A percentile compares a stretch with the other conserved stretches of the same genome.
Conservation (phyloP, 2,113 vertebrate genomes). For the Octodon degus region DNA sequence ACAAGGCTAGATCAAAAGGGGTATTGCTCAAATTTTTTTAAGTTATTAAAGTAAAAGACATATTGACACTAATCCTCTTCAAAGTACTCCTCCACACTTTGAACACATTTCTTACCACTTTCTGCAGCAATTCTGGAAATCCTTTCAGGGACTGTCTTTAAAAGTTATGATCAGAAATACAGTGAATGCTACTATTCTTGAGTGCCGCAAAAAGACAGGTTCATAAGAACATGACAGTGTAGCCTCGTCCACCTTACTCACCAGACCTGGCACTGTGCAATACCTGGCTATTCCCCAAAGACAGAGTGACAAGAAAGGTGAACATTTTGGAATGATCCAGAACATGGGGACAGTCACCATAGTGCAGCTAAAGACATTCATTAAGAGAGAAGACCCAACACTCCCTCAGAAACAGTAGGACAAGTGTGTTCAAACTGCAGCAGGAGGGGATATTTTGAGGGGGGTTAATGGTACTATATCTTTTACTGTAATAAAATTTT, state of each 20-base stretch:
- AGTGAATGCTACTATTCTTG: neutral
- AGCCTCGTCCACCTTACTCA: neutral
- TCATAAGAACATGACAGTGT: neutral
- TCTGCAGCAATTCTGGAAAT: neutral
- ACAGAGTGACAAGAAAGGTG: neutral
- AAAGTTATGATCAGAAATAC: neutral
- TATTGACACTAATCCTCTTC: neutral
- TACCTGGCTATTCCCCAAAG: neutral
- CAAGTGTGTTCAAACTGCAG: neutral
- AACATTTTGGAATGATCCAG: neutral
- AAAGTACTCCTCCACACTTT: neutral
- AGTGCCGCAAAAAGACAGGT: neutral
- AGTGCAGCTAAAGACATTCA: neutral
- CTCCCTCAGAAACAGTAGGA: neutral
- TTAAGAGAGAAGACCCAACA: neutral
- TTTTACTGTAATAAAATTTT: neutral
- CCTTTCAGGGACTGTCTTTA: neutral
- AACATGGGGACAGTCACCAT: neutral
- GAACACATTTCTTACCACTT: neutral
- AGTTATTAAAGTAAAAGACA: neutral
- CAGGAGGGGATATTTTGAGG: neutral
- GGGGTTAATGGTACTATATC: neutral
- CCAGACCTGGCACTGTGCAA: neutral
- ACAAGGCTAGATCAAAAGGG: neutral
- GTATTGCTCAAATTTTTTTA: neutral